Evolutionary conservation across 2,888 invertebrate species (phyloP), one percentile per base, ranked within the genome.

Genomic region (Leptogaster cylindrica): DNA sequence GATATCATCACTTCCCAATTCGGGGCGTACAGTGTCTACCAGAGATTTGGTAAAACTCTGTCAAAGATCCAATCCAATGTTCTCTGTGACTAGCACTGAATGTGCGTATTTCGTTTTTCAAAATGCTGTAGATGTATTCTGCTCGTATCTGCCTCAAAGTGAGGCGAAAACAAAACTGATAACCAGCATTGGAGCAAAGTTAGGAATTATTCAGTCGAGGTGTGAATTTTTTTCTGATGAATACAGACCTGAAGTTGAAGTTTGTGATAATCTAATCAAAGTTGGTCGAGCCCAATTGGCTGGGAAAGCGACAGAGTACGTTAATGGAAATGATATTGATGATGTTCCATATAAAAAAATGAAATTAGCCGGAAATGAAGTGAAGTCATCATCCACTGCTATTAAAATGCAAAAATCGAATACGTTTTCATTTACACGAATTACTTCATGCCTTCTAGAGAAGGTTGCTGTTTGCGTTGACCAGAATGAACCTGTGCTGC

Each of bases 41-140:
- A 86, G 97, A 73, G 97, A 97, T 84, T 84, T 97, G 51, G 87
- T 97, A 72, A 97, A 96, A 78, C 92, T 95, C 88, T 97, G 96
- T 76, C 84, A 87, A 3, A 84, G 97, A 75, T 87, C 93, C 3
- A 85, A 88, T 8, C 81, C 86, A 10, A 88, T 89, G 73, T 92
- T 92, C 78, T 86, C 90, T 69, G 87, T 91, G 0, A 85, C 89
- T 0, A 90, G 90, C 69, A 68, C 78, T 0, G 81, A 81, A 69
- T 81, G 81, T 70, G 81, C 81, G 2, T 81, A 80, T 71, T 80
- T 79, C 70, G 79, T 81, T 2, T 87, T 94, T 46, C 91, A 94
- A 82, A 93, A 97, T 79, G 93, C 95, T 0, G 85, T 95, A 18
- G 96, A 97, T 77, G 89, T 96, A 69, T 97, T 97, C 79, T 92